A percentile compares a stretch with the other conserved stretches of the same genome.
phyloP scores from a whole-genome alignment of 23 tunicate species.

The Ascidia mentula region DNA sequence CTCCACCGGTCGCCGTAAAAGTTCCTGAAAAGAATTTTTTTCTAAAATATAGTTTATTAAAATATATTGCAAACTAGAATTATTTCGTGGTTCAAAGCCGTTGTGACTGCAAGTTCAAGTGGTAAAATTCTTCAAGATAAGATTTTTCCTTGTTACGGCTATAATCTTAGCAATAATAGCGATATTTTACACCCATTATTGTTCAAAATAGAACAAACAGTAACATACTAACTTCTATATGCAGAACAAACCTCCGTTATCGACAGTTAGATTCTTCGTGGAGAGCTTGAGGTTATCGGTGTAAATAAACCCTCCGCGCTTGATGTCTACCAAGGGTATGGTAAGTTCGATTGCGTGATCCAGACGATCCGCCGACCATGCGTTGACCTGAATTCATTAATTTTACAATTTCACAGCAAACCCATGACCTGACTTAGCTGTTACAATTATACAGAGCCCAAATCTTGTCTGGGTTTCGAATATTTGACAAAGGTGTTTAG shows the following conservation, averaged over 20 bases:
- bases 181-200: background rate
- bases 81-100: too few relatives aligned
- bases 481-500: too few relatives aligned
- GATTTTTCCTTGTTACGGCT: background rate
- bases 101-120: too few relatives aligned
- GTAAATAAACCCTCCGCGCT: conserved; percentile 19
- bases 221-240: background rate
- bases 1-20: conserved; percentile 8
- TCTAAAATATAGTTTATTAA: too few relatives aligned
- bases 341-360: conserved; percentile 21
- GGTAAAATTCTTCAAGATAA: background rate
- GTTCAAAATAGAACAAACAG: background rate
- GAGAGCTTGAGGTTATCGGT: conserved; percentile 6
- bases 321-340: conserved; percentile 7
- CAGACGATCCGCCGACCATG: conserved; percentile 25
- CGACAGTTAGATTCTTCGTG: conserved; percentile 12
- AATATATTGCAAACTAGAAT: background rate
- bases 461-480: too few relatives aligned
- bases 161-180: background rate
- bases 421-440: too few relatives aligned
- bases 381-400: conserved; percentile 24
- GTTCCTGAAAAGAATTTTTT: conserved; percentile 10
- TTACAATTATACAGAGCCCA: too few relatives aligned
- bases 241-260: conserved; percentile 16
- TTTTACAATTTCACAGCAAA: too few relatives aligned